Conservation (phyloP, 2,888 invertebrate genomes). For the Scaptomyza reducta region DNA sequence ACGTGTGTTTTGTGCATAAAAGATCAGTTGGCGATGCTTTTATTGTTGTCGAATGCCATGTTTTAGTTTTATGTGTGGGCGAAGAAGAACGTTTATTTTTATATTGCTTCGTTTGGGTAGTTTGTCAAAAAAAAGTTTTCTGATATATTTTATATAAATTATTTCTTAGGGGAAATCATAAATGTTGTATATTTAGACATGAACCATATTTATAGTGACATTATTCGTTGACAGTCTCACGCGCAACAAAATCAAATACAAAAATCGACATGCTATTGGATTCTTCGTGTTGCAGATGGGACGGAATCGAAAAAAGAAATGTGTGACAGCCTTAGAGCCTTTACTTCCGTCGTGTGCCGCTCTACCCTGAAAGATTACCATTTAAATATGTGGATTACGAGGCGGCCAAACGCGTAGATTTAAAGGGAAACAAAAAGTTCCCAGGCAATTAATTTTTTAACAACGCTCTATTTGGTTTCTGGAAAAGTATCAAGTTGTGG, state of each 20-base stretch:
- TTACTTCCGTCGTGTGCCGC: slow-evolving; percentile 4
- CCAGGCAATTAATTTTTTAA: slow-evolving; percentile 22
- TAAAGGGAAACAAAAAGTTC: slow-evolving; percentile 26
- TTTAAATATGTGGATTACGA: slow-evolving; percentile 34
- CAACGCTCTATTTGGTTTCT: neutral
- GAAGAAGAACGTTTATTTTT: slow-evolving; percentile 30
- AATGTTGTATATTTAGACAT: slow-evolving; percentile 71
- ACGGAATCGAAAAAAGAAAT: neutral
- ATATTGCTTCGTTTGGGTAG: slow-evolving; percentile 22
- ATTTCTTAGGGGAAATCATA: slow-evolving; percentile 62
- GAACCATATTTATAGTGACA: slow-evolving; percentile 67
- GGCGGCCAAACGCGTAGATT: slow-evolving; percentile 11
- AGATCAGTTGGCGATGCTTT: slow-evolving; percentile 22
- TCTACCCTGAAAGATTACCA: slow-evolving; percentile 27
- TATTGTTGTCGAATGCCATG: slow-evolving; percentile 24
- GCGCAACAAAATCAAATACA: slow-evolving; percentile 40
- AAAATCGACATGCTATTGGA: slow-evolving; percentile 23
- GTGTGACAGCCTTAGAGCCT: neutral
- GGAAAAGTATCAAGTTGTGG: slow-evolving; percentile 10
- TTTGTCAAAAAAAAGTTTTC: slow-evolving; percentile 55
- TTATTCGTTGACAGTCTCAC: slow-evolving; percentile 53
- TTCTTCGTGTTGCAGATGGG: neutral
- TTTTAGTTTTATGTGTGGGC: neutral
- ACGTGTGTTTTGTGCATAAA: neutral
- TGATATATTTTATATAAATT: slow-evolving; percentile 53